Conservation (phyloP, 1,140 invertebrate genomes). For the Ptiloglossa arizonensis region DNA sequence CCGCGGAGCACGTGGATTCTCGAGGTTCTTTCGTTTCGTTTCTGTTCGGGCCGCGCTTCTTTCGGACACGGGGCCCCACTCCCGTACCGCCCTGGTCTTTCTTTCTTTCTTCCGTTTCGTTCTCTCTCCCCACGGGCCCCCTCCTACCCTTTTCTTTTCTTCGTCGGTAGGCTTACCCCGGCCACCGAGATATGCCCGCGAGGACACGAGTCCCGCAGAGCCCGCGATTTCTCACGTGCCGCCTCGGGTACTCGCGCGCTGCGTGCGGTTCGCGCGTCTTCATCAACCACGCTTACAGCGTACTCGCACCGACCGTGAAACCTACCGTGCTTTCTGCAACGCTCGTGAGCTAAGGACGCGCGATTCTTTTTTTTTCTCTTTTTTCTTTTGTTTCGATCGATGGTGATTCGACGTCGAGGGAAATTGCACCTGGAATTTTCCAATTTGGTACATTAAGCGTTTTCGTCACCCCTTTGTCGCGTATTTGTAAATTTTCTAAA, state of each 20-base stretch:
- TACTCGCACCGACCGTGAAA: too few species aligned
- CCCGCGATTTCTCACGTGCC: slow-evolving; percentile 50
- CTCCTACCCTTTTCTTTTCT: neutral
- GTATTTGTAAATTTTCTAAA: too few species aligned
- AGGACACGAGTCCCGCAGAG: slow-evolving; percentile 31
- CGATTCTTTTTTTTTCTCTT: too few species aligned
- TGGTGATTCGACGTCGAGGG: too few species aligned
- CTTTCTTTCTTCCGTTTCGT: neutral
- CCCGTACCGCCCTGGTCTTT: slow-evolving; percentile 23
- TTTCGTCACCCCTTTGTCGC: too few species aligned
- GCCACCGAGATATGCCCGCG: slow-evolving; percentile 29
- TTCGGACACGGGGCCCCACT: slow-evolving; percentile 6
- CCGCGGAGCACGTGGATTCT: slow-evolving; percentile 66
- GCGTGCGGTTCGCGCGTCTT: slow-evolving; percentile 8
- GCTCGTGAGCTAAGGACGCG: too few species aligned
- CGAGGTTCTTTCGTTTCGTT: slow-evolving; percentile 20
- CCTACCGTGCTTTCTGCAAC: too few species aligned
- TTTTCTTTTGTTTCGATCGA: too few species aligned
- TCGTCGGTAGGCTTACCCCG: neutral
- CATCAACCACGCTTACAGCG: slow-evolving; percentile 4
- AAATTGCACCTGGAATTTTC: too few species aligned
- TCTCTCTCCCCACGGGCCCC: neutral
- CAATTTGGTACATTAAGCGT: too few species aligned
- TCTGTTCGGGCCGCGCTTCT: neutral
- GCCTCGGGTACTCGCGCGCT: neutral